Conservation (phyloP, 2,888 invertebrate genomes). For the Dryomyza anilis region DNA sequence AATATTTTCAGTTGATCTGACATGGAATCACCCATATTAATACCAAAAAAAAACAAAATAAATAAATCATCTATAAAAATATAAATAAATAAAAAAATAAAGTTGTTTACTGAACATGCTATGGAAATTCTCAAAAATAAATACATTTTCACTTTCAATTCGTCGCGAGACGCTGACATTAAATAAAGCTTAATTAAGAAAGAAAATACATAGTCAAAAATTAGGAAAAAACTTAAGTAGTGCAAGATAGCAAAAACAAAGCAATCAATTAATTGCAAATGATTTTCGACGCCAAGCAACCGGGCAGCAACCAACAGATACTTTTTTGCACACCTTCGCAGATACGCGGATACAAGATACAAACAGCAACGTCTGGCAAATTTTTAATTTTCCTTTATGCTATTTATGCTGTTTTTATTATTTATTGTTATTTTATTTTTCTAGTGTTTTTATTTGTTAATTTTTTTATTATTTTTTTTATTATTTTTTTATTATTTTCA, state of each 20-base stretch:
- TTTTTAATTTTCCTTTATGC: not conserved
- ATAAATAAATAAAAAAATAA: too few species aligned
- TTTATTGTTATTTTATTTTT: not conserved
- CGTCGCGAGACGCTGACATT: constrained; percentile 1
- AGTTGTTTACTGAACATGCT: too few species aligned
- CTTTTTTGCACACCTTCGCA: not conserved
- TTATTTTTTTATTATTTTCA: not conserved
- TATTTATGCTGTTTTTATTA: not conserved
- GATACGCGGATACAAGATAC: not conserved
- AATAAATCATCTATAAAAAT: too few species aligned
- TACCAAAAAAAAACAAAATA: too few species aligned
- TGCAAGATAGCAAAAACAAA: not conserved
- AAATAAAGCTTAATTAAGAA: constrained; percentile 14
- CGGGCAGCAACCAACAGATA: not conserved
- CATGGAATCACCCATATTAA: too few species aligned
- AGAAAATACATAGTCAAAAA: not conserved
- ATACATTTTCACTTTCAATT: constrained; percentile 14
- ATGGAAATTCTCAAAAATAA: too few species aligned
- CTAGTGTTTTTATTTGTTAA: not conserved
- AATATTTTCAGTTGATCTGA: too few species aligned
- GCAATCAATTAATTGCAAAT: constrained; percentile 7
- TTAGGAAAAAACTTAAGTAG: not conserved
- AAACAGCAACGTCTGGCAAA: too few species aligned
- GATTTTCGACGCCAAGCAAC: constrained; percentile 4
- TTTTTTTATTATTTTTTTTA: not conserved